Base-by-base conservation (phyloP, 2,797 vertebrate species). In the Pelodytes ibericus region DNA sequence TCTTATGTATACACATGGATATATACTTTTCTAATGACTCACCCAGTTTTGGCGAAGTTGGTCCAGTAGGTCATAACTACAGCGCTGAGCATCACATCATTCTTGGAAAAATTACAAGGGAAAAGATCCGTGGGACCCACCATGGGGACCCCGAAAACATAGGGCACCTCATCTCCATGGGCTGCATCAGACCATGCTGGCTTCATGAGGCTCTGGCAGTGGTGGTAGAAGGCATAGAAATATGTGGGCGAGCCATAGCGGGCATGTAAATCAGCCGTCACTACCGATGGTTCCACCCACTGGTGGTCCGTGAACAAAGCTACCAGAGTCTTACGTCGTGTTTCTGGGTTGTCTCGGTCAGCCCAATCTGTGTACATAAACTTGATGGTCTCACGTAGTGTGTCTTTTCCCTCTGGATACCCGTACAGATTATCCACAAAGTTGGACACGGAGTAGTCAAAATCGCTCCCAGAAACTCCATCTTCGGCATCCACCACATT, bases 311-410 rank as follows among this genome's bases (percentile, higher is more conserved):
- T 99, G 84, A 99, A 99, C 29, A 99, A 93, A 3, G 97, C 97
- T 86, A 99, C 96, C 83, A 99, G 88, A 0, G 97, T 99, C 86
- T 99, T 99, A 22, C 97, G 92, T 3, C 97, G 93, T 1, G 96
- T 99, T 87, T 99, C 97, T 0, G 96, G 96, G 85, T 99, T 99
- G 88, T 99, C 96, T 59, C 95, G 91, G 85, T 99, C 97, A 0
- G 97, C 97, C 97, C 97, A 99, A 88, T 99, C 97, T 0, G 97
- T 99, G 88, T 99, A 99, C 97, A 99, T 99, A 85, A 99, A 99
- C 87, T 99, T 99, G 82, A 99, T 99, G 87, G 97, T 99, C 83
- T 99, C 97, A 67, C 97, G 90, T 72, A 99, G 87, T 0, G 96
- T 98, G 84, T 99, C 97, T 82, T 99, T 99, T 63, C 98, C 97